These are phyloP conservation scores for Zeuzera pyrina DNA, from an alignment of 2,888 invertebrate genomes.

Conservation along the genomic window DNA sequence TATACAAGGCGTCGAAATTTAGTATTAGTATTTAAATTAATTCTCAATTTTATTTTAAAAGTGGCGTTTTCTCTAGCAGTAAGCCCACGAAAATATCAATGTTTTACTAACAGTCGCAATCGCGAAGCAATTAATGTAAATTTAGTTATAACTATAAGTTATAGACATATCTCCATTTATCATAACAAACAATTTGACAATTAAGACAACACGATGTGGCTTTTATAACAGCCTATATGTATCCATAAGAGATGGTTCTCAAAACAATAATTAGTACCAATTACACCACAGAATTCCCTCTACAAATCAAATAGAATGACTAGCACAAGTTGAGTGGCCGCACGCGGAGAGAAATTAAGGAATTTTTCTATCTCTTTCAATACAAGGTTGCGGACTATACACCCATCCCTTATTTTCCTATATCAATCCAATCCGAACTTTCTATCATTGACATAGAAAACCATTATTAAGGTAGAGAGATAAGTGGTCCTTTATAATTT, in stretches of 20 bases:
- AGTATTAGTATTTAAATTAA: no score
- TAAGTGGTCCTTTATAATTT: no score
- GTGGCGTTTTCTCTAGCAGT: no score
- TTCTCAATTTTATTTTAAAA: no score
- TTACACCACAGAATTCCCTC: conserved; percentile 56
- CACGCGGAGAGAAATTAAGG: conserved; percentile 56
- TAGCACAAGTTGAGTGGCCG: conserved; percentile 58
- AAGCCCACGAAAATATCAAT: no score
- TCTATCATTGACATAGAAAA: conserved; percentile 28
- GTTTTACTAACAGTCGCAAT: no score
- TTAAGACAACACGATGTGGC: conserved; percentile 20
- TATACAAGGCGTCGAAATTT: no score
- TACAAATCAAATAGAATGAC: conserved; percentile 68
- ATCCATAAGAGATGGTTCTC: conserved; percentile 40
- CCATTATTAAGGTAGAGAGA: no score
- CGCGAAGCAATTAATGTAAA: no score
- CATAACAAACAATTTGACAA: not conserved
- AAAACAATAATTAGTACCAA: conserved; percentile 67
- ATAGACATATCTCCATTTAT: not conserved
- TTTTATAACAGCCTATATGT: conserved; percentile 32
- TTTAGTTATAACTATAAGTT: no score
- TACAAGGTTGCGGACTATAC: conserved; percentile 17
- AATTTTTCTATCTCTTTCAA: conserved; percentile 34
- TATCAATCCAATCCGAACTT: conserved; percentile 20
- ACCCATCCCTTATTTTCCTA: conserved; percentile 26